A percentile compares a stretch with the other conserved stretches of the same genome.
phyloP scores from a whole-genome alignment of 2,797 vertebrate species.

The Trachops cirrhosus region DNA sequence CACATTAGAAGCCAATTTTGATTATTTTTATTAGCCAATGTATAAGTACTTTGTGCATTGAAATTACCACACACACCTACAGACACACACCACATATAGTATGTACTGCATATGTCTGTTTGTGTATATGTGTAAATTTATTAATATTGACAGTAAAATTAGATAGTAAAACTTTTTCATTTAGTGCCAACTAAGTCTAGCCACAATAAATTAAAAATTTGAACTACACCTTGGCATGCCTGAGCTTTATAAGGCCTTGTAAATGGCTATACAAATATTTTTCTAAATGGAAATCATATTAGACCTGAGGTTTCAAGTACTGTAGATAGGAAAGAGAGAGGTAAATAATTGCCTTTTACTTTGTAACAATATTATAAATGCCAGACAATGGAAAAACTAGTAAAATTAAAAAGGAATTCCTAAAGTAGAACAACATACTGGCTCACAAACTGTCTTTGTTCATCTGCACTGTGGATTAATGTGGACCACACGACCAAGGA shows the following conservation, averaged over 20 bases:
- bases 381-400: constrained; percentile 78
- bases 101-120: not conserved
- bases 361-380: constrained; percentile 73
- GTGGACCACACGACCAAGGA: not conserved
- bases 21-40: not conserved
- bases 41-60: not conserved
- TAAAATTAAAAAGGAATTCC: constrained; percentile 68
- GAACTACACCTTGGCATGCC: constrained; percentile 76
- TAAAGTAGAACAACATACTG: constrained; percentile 63
- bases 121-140: not conserved
- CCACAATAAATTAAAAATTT: constrained; percentile 76
- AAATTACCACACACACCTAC: not conserved
- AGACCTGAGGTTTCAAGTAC: constrained; percentile 67
- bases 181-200: constrained; percentile 68
- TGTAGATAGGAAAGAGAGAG: constrained; percentile 74
- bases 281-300: constrained; percentile 80
- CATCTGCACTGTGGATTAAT: not conserved
- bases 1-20: not conserved
- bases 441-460: constrained; percentile 60
- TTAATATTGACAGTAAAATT: constrained; percentile 65
- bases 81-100: not conserved
- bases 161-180: constrained; percentile 61
- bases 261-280: constrained; percentile 77
- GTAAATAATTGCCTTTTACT: constrained; percentile 76
- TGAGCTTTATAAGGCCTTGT: constrained; percentile 78